Evolutionary conservation across 35 echinoderm and acorn worm species (phyloP).

Genomic region (Diadema setosum): DNA sequence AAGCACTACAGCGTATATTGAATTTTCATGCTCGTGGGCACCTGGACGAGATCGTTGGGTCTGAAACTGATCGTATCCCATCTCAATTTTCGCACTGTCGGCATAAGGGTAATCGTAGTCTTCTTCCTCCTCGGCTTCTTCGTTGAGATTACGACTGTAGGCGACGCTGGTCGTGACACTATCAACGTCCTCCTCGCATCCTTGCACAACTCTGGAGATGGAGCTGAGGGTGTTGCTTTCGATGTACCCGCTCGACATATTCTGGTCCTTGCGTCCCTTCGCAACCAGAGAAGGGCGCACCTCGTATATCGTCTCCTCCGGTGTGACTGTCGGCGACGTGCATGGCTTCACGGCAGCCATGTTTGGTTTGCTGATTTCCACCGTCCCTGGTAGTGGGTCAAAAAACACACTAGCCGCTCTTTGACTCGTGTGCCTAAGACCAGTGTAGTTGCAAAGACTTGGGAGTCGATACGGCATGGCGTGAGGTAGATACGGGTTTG

Average conservation of each 20-base stretch:
- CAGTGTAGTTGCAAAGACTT: not conserved
- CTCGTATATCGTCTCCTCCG: constrained; percentile 5
- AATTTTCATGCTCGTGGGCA: not conserved
- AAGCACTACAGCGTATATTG: not conserved
- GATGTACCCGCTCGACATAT: constrained; percentile 6
- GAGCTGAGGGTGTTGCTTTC: not conserved
- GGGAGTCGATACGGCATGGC: not conserved
- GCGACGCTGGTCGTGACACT: not conserved
- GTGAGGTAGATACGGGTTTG: not conserved
- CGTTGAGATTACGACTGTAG: not conserved
- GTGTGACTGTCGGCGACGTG: not conserved
- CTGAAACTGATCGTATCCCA: constrained; percentile 3
- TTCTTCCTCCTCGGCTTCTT: not conserved
- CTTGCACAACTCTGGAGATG: not conserved
- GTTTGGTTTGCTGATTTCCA: not conserved
- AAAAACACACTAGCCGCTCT: not conserved
- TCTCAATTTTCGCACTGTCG: not conserved
- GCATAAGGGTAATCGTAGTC: constrained; percentile 7
- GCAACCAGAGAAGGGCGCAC: not conserved
- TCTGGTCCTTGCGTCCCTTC: not conserved
- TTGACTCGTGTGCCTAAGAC: not conserved
- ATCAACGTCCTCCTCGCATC: not conserved
- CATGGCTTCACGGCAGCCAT: not conserved
- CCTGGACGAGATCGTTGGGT: not conserved
- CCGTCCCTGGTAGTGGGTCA: not conserved